These are phyloP conservation scores for Florisuga fusca DNA, from an alignment of 2,797 vertebrate genomes.

Conservation along the genomic window DNA sequence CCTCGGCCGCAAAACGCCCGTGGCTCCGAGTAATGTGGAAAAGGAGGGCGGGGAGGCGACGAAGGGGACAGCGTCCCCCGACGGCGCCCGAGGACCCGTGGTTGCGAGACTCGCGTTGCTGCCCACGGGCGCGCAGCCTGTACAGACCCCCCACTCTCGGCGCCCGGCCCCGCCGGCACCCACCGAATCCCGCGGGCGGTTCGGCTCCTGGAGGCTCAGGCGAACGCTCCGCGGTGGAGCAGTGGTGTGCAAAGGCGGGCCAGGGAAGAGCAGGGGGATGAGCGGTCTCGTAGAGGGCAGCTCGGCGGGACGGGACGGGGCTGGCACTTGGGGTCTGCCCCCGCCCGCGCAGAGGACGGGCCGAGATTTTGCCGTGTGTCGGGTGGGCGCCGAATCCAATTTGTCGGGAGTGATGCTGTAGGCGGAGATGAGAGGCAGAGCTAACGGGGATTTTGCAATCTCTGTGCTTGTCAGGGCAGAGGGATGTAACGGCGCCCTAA, in stretches of 20 bases:
- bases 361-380: background rate
- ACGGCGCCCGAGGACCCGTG: background rate
- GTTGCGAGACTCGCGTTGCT: background rate
- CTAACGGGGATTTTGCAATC: constrained; percentile 35
- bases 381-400: constrained; percentile 54
- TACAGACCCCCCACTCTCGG: background rate
- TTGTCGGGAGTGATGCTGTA: constrained; percentile 59
- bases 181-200: background rate
- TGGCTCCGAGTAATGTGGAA: background rate
- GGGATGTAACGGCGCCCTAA: background rate
- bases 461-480: background rate
- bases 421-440: constrained; percentile 69
- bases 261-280: background rate
- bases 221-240: background rate
- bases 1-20: background rate
- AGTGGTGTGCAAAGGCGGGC: background rate
- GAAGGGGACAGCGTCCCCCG: background rate
- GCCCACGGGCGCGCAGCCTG: background rate
- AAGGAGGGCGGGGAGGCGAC: background rate
- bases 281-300: background rate
- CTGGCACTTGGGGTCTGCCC: background rate
- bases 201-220: background rate
- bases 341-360: background rate
- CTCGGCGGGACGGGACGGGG: background rate
- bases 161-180: background rate